A percentile compares a stretch with the other conserved stretches of the same genome.
These are phyloP conservation scores for Dioctria rufipes DNA, from an alignment of 2,888 invertebrate species.

Conservation along the genomic window DNA sequence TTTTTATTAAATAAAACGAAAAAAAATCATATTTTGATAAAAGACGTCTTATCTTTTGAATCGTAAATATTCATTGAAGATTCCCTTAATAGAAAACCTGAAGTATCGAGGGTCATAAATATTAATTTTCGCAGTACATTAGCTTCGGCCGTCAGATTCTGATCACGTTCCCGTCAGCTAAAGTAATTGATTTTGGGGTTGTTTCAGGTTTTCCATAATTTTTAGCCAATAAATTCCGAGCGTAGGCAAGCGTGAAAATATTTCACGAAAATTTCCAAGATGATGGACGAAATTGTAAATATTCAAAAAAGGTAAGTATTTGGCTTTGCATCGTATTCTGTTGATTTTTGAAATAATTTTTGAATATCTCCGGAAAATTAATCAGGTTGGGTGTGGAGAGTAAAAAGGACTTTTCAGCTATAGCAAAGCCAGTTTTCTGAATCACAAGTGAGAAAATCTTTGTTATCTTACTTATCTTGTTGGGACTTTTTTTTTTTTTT, in stretches of 20 bases:
- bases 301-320: no score
- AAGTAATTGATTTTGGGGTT: conserved; percentile 49
- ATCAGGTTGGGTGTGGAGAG: no score
- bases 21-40: not conserved
- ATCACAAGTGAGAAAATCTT: no score
- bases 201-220: conserved; percentile 48
- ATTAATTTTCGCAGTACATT: conserved; percentile 51
- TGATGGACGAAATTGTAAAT: not conserved
- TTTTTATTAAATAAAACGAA: no score
- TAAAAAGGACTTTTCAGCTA: no score
- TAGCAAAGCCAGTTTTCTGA: no score
- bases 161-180: conserved; percentile 39
- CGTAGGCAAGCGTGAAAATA: conserved; percentile 18
- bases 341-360: no score
- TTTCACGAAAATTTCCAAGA: not conserved
- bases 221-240: conserved; percentile 32
- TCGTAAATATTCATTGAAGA: conserved; percentile 44
- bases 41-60: conserved; percentile 38
- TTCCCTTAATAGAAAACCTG: conserved; percentile 31
- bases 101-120: conserved; percentile 44
- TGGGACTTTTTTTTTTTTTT: no score
- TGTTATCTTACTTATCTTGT: no score
- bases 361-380: no score
- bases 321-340: no score
- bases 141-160: conserved; percentile 45